Evolutionary conservation across 2,888 invertebrate genomes (phyloP).

Genomic region (Conops quadrifasciatus): DNA sequence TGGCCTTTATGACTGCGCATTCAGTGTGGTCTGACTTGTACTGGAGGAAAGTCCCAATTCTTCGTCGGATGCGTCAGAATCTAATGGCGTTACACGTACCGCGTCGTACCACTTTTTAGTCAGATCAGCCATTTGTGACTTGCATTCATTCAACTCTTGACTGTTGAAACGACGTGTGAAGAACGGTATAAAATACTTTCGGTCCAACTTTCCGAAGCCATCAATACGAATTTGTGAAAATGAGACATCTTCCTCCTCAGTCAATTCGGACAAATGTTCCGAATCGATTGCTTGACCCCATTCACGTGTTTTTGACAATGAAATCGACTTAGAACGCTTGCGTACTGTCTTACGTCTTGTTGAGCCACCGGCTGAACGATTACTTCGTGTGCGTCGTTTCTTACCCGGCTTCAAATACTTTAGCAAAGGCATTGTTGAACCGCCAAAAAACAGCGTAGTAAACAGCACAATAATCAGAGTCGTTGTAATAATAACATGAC

Average conservation of each 20-base stretch:
- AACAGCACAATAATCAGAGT: slow-evolving; percentile 97
- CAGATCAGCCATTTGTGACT: slow-evolving; percentile 94
- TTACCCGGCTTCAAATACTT: slow-evolving; percentile 79
- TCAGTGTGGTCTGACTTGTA: slow-evolving; percentile 53
- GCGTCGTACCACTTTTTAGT: slow-evolving; percentile 98
- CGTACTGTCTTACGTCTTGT: slow-evolving; percentile 65
- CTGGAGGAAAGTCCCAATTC: slow-evolving; percentile 59
- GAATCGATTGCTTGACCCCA: slow-evolving; percentile 96
- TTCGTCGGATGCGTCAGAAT: slow-evolving; percentile 80
- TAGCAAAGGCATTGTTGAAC: slow-evolving; percentile 96
- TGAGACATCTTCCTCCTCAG: slow-evolving; percentile 88
- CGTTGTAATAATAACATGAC: slow-evolving; percentile 96
- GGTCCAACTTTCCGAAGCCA: slow-evolving; percentile 91
- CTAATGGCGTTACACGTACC: slow-evolving; percentile 86
- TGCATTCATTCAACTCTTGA: slow-evolving; percentile 95
- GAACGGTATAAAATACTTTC: slow-evolving; percentile 94
- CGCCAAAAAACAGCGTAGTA: slow-evolving; percentile 94
- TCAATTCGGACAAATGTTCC: slow-evolving; percentile 90
- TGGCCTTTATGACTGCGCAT: slow-evolving; percentile 37
- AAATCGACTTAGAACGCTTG: slow-evolving; percentile 81
- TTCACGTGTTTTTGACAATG: slow-evolving; percentile 96
- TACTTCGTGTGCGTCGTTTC: slow-evolving; percentile 54
- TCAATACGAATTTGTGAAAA: slow-evolving; percentile 82
- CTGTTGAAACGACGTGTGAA: slow-evolving; percentile 96
- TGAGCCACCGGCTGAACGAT: slow-evolving; percentile 46